Evolutionary conservation across 2,113 vertebrate species (phyloP).

Genomic region (Myxocyprinus asiaticus): DNA sequence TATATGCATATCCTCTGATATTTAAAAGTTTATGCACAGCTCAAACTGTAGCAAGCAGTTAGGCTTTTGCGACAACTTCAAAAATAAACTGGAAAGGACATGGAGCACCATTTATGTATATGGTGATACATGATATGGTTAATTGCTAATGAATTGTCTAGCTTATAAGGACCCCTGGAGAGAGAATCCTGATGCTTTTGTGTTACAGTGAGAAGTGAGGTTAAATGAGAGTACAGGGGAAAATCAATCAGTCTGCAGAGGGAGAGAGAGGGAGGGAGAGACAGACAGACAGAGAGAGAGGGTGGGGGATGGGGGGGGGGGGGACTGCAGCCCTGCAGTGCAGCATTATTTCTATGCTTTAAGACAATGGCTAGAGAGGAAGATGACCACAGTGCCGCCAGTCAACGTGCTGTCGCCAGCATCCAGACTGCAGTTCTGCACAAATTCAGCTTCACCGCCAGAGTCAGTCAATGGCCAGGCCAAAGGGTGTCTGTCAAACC

Average conservation of each 20-base stretch:
- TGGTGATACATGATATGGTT: constrained; percentile 5
- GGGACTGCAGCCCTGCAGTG: constrained; percentile 43
- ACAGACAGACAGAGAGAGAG: too few species aligned
- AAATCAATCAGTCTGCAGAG: constrained; percentile 43
- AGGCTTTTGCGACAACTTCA: too few species aligned
- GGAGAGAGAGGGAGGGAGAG: neutral
- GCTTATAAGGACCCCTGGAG: neutral
- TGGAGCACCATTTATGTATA: neutral
- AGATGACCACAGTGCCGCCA: constrained; percentile 45
- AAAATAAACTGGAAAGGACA: neutral
- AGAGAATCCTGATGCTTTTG: neutral
- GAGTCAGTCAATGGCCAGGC: constrained; percentile 17
- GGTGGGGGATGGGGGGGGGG: neutral
- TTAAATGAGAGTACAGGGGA: neutral
- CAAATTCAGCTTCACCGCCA: neutral
- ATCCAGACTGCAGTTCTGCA: constrained; percentile 26
- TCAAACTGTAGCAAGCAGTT: neutral
- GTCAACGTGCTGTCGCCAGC: constrained; percentile 30
- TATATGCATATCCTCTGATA: too few species aligned
- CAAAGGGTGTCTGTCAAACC: constrained; percentile 13
- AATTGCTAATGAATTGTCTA: constrained; percentile 34
- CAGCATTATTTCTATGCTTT: constrained; percentile 21
- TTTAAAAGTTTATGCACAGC: too few species aligned
- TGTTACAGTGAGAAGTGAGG: constrained; percentile 13
- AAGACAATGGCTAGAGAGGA: constrained; percentile 41